Evolutionary conservation across 2,888 invertebrate species (phyloP), one percentile per base, ranked within the genome.

Genomic region (Pseudanteris insignis): DNA sequence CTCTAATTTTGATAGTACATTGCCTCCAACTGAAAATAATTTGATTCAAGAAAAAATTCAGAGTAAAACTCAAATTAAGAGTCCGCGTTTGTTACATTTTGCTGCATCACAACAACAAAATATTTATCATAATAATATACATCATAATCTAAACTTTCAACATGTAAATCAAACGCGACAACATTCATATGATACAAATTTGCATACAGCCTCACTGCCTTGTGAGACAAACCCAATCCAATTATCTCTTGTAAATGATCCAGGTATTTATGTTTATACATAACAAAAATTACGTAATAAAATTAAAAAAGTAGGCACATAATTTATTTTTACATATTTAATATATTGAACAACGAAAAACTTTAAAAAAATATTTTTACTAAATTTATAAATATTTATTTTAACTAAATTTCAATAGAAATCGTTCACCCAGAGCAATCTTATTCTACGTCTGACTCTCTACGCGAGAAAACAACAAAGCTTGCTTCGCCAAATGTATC

Each of bases 181-280:
- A 28, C 70, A 70, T 26, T 59, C 74, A 2, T 76, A 72, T 38
- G 54, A 76, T 3, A 74, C 78, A 67, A 78, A 75, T 41, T 66
- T 79, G 7, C 75, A 75, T 46, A 64, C 68, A 1, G 69, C 75
- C 2, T 70, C 71, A 38, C 58, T 78, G 36, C 64, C 67, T 21
- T 61, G 72, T 2, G 36, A 66, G 13, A 48, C 70, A 2, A 74
- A 53, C 32, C 73, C 70, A 29, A 58, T 75, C 18, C 73, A 72
- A 30, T 58, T 73, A 10, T 51, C 57, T 41, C 50, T 63, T 66
- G 55, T 70, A 69, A 78, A 70, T 71, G 66, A 71, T 14, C 70
- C 51, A 59, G 59, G 59, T 59, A 41, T n/a, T n/a, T n/a, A n/a
- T n/a, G n/a, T n/a, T n/a, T n/a, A n/a, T n/a, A n/a, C n/a, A n/a